A percentile compares a stretch with the other conserved stretches of the same genome.
phyloP scores from a whole-genome alignment of 2,888 invertebrate species.

The Pyrochroa serraticornis region DNA sequence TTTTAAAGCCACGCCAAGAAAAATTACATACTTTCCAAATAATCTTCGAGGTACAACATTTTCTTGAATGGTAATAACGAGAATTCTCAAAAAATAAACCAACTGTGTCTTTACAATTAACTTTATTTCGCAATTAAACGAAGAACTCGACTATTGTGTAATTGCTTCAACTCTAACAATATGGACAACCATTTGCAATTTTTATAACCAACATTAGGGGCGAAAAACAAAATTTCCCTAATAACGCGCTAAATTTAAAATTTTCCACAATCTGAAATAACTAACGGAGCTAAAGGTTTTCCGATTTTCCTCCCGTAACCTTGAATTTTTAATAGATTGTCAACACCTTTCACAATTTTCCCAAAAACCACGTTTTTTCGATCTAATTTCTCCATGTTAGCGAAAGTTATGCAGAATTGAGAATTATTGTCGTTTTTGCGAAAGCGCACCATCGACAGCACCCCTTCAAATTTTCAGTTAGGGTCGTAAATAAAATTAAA shows the following conservation, averaged over 20 bases:
- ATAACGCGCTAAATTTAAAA: background rate
- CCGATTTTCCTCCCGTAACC: constrained; percentile 53
- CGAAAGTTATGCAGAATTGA: constrained; percentile 61
- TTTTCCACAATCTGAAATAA: constrained; percentile 50
- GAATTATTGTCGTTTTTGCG: constrained; percentile 57
- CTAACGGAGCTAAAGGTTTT: constrained; percentile 49
- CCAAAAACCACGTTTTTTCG: constrained; percentile 61
- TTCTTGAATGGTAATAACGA: constrained; percentile 54
- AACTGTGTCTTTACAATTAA: constrained; percentile 6
- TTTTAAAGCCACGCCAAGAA: constrained; percentile 15
- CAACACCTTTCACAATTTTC: constrained; percentile 54
- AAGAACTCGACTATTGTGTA: constrained; percentile 6
- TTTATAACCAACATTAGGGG: constrained; percentile 12
- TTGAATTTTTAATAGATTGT: constrained; percentile 50
- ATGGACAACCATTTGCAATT: constrained; percentile 33
- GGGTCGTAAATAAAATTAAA: constrained; percentile 4
- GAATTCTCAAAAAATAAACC: constrained; percentile 18
- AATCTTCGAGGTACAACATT: constrained; percentile 98
- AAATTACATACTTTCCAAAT: constrained; percentile 88
- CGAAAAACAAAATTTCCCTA: constrained; percentile 12
- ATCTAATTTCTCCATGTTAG: constrained; percentile 55
- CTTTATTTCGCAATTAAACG: constrained; percentile 12
- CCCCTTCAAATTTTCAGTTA: constrained; percentile 43
- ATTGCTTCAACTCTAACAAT: constrained; percentile 3
- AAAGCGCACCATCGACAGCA: constrained; percentile 58